phyloP scores from a whole-genome alignment of 2,888 invertebrate species.

The Ophioninae sp. region DNA sequence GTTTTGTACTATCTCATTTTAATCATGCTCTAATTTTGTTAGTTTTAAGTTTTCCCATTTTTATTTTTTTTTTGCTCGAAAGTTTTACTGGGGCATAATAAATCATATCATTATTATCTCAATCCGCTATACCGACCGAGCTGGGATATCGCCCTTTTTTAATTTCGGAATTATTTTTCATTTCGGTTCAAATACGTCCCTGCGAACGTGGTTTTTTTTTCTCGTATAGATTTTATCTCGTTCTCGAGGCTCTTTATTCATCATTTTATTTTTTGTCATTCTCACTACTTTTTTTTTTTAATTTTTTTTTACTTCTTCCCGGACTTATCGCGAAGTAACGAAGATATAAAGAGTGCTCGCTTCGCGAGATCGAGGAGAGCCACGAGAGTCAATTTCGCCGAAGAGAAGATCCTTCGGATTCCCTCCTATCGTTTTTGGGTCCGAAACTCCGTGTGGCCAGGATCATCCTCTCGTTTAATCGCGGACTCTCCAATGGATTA shows the following conservation, averaged over 20 bases:
- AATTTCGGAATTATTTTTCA: not conserved
- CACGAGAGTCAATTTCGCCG: slow-evolving; percentile 32
- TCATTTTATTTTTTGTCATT: slow-evolving; percentile 42
- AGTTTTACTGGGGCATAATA: no score
- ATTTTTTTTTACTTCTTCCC: slow-evolving; percentile 26
- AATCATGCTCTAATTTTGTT: no score
- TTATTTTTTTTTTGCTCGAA: no score
- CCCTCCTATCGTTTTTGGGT: slow-evolving; percentile 40
- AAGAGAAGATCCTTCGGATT: slow-evolving; percentile 13
- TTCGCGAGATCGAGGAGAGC: slow-evolving; percentile 13
- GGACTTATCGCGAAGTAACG: slow-evolving; percentile 52
- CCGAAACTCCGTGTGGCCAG: slow-evolving; percentile 2
- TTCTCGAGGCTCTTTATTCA: slow-evolving; percentile 32
- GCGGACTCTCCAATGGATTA: slow-evolving; percentile 14
- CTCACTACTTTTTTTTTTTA: not conserved
- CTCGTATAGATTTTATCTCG: slow-evolving; percentile 26
- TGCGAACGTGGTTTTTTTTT: slow-evolving; percentile 9
- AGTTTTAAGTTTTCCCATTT: no score
- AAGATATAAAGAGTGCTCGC: slow-evolving; percentile 38
- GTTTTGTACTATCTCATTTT: no score
- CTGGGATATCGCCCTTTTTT: no score
- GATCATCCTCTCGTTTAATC: slow-evolving; percentile 14
- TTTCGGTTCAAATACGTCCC: not conserved
- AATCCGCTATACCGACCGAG: no score
- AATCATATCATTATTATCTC: no score